Base-by-base conservation (phyloP, 2,888 invertebrate genomes). In the Tetragonula carbonaria region DNA sequence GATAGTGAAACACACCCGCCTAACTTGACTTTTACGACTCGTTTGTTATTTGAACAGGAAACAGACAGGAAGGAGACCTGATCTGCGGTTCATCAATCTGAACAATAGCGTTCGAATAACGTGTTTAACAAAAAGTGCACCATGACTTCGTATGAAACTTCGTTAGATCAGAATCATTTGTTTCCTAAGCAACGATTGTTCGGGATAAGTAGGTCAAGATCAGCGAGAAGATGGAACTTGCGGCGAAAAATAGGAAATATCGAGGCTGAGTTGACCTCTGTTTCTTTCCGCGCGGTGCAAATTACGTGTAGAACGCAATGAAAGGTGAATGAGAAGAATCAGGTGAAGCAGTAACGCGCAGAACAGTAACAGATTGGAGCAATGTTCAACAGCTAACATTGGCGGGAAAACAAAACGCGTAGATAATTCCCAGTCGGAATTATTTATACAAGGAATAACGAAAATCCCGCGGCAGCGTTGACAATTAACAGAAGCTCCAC, bases 401-500 rank as follows among this genome's bases (percentile, higher is more conserved):
- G 65, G 13, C 11, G 13, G 8, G 13, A 21, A 62, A 59, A 66
- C 13, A 23, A 28, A 57, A 68, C 33, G 16, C 21, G 66, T 23
- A 8, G 50, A 62, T 68, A 38, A 80, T 73, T 71, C 50, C 67
- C 14, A 16, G 33, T 1, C n/a, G 55, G 55, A 62, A 67, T 67
- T 75, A 62, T 80, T 80, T 80, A 55, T 45, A n/a, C 62, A 55
- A 4, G 14, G 72, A n/a, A 62, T 78, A 45, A 75, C 68, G 82
- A 65, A 66, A 71, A 83, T 73, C 65, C 59, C 57, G 50, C 14
- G 4, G 0, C 50, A 11, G 38, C 68, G 78, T 78, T 76, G 81
- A 81, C 80, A 81, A 84, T 84, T 86, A 81, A 57, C 84, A 78
- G 78, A 76, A 66, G 72, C 78, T 67, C 62, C n/a, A 28, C 66